These are phyloP conservation scores for Nasonia oneida DNA, from an alignment of 2,888 invertebrate species.

Conservation along the genomic window DNA sequence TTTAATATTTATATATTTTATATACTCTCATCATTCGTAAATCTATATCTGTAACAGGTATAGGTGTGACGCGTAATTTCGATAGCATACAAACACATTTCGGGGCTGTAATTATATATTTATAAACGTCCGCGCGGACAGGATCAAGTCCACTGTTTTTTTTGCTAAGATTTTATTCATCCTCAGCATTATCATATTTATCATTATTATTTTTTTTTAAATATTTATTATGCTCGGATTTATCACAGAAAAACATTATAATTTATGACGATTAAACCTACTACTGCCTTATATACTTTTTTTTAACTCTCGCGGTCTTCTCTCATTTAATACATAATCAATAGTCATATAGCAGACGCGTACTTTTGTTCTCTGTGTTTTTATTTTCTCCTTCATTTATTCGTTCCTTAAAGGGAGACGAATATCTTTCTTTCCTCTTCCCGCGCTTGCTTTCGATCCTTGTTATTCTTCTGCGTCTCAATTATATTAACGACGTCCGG, in stretches of 20 bases:
- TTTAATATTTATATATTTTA: background rate
- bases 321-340: constrained; percentile 50
- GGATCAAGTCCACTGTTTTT: constrained; percentile 46
- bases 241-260: constrained; percentile 78
- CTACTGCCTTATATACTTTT: constrained; percentile 52
- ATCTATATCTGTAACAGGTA: constrained; percentile 44
- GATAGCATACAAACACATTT: constrained; percentile 55
- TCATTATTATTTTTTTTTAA: constrained; percentile 43
- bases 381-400: constrained; percentile 38
- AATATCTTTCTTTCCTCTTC: constrained; percentile 51
- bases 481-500: constrained; percentile 21
- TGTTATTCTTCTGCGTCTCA: background rate
- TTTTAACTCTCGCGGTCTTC: constrained; percentile 45
- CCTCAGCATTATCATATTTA: constrained; percentile 32
- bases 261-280: constrained; percentile 68
- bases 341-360: constrained; percentile 54
- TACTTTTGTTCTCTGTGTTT: constrained; percentile 52
- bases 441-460: background rate
- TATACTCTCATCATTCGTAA: constrained; percentile 39
- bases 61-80: constrained; percentile 47
- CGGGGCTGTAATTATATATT: constrained; percentile 47
- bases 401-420: constrained; percentile 46
- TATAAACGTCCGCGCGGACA: constrained; percentile 56
- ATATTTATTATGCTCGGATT: constrained; percentile 70
- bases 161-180: constrained; percentile 41